Evolutionary conservation across 2,797 vertebrate species (phyloP).

Genomic region (Crocidura indochinensis): DNA sequence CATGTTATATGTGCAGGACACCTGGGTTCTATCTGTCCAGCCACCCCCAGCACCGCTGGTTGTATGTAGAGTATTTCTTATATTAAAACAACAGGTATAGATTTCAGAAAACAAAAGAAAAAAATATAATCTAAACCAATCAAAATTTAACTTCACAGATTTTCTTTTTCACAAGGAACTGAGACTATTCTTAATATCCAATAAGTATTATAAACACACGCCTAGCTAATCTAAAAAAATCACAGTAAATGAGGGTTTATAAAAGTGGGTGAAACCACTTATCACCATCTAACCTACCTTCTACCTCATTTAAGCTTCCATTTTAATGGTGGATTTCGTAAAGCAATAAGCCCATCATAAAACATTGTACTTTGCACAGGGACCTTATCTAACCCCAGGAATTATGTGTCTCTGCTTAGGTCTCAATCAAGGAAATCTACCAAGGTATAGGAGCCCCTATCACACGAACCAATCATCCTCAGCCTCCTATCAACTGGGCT

Average conservation of each 20-base stretch:
- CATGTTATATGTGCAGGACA: too few species aligned
- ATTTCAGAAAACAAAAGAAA: constrained; percentile 49
- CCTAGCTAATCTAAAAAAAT: constrained; percentile 62
- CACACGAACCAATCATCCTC: constrained; percentile 88
- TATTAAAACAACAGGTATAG: constrained; percentile 3
- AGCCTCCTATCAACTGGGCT: constrained; percentile 83
- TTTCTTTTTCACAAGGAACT: too few species aligned
- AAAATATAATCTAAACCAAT: not conserved
- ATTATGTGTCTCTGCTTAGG: constrained; percentile 83
- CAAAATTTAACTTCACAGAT: constrained; percentile 14
- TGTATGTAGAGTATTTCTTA: not conserved
- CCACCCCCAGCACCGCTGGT: too few species aligned
- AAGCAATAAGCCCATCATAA: constrained; percentile 90
- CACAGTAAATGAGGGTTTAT: constrained; percentile 57
- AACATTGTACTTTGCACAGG: constrained; percentile 90
- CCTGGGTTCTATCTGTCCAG: too few species aligned
- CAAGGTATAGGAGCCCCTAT: constrained; percentile 80
- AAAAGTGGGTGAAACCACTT: constrained; percentile 86
- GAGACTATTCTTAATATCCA: too few species aligned
- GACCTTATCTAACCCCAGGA: constrained; percentile 84
- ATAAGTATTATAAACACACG: not conserved
- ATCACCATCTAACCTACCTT: constrained; percentile 86
- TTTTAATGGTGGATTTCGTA: constrained; percentile 84
- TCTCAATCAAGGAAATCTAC: constrained; percentile 76
- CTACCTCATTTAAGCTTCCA: constrained; percentile 36